Conservation (phyloP, 2,113 vertebrate genomes). For the Hydrochoerus hydrochaeris region DNA sequence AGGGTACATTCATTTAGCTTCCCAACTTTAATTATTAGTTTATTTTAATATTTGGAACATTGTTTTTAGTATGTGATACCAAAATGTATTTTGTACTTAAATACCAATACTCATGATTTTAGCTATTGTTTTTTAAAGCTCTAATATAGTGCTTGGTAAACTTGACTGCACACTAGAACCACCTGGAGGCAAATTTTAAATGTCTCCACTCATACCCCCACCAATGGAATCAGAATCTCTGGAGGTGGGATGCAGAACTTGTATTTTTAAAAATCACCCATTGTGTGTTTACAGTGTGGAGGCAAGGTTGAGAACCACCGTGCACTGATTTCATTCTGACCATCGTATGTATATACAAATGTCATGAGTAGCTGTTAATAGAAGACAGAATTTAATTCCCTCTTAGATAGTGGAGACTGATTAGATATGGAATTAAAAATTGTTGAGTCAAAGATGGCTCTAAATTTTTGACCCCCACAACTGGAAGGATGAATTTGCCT, state of each 20-base stretch:
- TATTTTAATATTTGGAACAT: background rate
- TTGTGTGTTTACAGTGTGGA: background rate
- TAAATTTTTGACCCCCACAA: background rate
- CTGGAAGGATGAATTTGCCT: background rate
- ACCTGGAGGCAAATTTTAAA: background rate
- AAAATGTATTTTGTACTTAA: conserved; percentile 30
- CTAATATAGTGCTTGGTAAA: background rate
- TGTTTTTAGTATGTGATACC: conserved; percentile 23
- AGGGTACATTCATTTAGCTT: background rate
- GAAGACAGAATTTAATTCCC: background rate
- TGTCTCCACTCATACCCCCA: background rate
- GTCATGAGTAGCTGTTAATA: background rate
- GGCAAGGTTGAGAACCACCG: background rate
- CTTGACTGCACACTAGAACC: background rate
- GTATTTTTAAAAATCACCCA: background rate
- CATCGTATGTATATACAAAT: background rate
- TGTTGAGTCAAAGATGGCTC: background rate
- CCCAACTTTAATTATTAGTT: conserved; percentile 6
- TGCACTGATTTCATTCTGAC: background rate
- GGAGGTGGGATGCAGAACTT: background rate
- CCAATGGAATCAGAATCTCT: background rate
- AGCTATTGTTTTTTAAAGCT: background rate
- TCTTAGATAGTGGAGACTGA: background rate
- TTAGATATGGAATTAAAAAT: background rate
- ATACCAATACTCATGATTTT: conserved; percentile 32